Percentiles rank a stretch among this genome's conserved stretches.
These are phyloP conservation scores for Tetraneura akinire DNA, from an alignment of 1,140 invertebrate species.

Conservation along the genomic window DNA sequence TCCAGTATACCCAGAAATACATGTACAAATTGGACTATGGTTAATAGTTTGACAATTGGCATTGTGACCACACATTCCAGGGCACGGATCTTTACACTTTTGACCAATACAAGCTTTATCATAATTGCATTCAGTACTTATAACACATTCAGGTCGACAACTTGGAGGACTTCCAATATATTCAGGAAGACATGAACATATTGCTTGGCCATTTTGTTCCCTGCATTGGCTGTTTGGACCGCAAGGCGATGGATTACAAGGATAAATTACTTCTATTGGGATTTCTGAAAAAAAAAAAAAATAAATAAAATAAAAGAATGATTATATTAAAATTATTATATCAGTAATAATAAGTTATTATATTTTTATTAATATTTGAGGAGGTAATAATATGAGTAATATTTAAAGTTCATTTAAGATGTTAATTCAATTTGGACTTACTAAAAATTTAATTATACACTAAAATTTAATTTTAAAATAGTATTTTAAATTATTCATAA, in stretches of 20 bases:
- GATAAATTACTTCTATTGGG: conserved; percentile 58
- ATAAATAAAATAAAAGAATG: background rate
- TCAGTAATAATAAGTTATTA: no score
- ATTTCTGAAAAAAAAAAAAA: conserved; percentile 40
- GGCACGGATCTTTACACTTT: conserved; percentile 62
- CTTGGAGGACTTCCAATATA: conserved; percentile 59
- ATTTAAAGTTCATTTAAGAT: no score
- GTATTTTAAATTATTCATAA: no score
- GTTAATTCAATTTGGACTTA: no score
- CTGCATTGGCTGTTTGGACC: conserved; percentile 63
- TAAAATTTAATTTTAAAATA: no score
- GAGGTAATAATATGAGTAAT: no score
- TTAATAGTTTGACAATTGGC: conserved; percentile 59
- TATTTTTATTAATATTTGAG: background rate
- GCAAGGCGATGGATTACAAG: conserved; percentile 62
- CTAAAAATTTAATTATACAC: no score
- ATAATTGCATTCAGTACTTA: conserved; percentile 61
- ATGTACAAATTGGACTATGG: conserved; percentile 61
- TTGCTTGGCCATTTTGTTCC: conserved; percentile 60
- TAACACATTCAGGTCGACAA: conserved; percentile 61
- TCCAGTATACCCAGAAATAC: conserved; percentile 61
- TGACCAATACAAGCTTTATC: conserved; percentile 62
- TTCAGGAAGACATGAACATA: conserved; percentile 61
- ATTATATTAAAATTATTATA: background rate
- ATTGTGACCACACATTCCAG: conserved; percentile 62